phyloP scores from a whole-genome alignment of 2,113 vertebrate genomes.

The Callaeas wilsoni region DNA sequence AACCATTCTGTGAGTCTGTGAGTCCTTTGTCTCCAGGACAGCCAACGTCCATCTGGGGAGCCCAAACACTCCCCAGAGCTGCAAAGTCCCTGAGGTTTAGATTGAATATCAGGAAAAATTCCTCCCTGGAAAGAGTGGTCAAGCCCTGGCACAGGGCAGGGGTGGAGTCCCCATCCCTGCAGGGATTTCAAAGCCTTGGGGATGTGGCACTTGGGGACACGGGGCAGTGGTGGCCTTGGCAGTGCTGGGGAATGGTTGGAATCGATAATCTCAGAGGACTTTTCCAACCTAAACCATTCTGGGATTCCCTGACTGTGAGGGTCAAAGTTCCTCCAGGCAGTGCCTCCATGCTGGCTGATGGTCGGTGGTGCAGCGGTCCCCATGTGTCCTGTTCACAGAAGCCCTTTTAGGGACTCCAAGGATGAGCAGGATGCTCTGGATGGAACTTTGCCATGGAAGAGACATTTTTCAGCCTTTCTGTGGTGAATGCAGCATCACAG shows the following conservation, averaged over 20 bases:
- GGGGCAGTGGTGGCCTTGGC: not conserved
- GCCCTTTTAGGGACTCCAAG: not conserved
- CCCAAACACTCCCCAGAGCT: not conserved
- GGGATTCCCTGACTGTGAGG: not conserved
- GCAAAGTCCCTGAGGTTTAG: not conserved
- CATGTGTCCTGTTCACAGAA: not conserved
- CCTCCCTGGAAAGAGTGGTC: not conserved
- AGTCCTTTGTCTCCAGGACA: not conserved
- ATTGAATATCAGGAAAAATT: not conserved
- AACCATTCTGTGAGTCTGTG: too few species aligned
- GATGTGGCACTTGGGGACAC: not conserved
- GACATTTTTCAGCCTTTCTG: not conserved
- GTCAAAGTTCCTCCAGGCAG: not conserved
- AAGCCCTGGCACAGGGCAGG: not conserved
- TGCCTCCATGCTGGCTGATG: not conserved
- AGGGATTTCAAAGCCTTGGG: not conserved
- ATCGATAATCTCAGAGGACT: rapidly evolving
- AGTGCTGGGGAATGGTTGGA: not conserved
- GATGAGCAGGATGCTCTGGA: not conserved
- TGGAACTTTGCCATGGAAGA: too few species aligned
- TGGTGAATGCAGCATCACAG: not conserved
- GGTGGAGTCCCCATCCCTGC: not conserved
- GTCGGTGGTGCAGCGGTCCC: not conserved
- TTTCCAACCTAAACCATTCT: not conserved
- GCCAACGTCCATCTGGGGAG: not conserved